These are phyloP conservation scores for Lathronympha strigana DNA, from an alignment of 2,888 invertebrate species.

Conservation along the genomic window DNA sequence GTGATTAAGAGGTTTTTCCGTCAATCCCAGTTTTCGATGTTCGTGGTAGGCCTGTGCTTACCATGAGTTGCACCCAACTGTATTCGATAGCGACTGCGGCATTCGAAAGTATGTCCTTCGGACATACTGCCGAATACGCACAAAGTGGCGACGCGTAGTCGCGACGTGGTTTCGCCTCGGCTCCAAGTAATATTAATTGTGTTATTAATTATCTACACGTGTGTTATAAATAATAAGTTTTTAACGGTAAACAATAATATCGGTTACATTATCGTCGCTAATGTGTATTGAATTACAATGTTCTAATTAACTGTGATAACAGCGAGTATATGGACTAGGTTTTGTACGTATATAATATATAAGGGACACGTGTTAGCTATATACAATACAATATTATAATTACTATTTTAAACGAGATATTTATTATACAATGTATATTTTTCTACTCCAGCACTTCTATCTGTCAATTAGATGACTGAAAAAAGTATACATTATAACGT, in stretches of 20 bases:
- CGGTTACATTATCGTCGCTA: constrained; percentile 33
- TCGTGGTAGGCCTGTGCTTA: too few species aligned
- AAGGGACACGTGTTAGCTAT: constrained; percentile 30
- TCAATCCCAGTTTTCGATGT: too few species aligned
- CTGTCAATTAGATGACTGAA: too few species aligned
- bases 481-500: too few species aligned
- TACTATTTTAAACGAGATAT: too few species aligned
- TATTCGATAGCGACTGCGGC: too few species aligned
- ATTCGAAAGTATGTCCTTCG: too few species aligned
- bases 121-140: too few species aligned
- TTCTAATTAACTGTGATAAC: constrained; percentile 39
- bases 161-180: background rate
- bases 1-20: too few species aligned
- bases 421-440: too few species aligned
- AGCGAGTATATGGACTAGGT: constrained; percentile 29
- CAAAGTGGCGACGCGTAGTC: background rate
- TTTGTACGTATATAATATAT: constrained; percentile 14
- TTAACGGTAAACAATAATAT: constrained; percentile 39
- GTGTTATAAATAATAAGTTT: constrained; percentile 29
- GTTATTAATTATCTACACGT: constrained; percentile 27
- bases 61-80: too few species aligned
- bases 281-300: constrained; percentile 39
- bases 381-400: constrained; percentile 3
- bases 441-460: too few species aligned
- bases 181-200: constrained; percentile 6